These are phyloP conservation scores for Planococcus citri DNA, from an alignment of 1,140 invertebrate species.

Conservation along the genomic window DNA sequence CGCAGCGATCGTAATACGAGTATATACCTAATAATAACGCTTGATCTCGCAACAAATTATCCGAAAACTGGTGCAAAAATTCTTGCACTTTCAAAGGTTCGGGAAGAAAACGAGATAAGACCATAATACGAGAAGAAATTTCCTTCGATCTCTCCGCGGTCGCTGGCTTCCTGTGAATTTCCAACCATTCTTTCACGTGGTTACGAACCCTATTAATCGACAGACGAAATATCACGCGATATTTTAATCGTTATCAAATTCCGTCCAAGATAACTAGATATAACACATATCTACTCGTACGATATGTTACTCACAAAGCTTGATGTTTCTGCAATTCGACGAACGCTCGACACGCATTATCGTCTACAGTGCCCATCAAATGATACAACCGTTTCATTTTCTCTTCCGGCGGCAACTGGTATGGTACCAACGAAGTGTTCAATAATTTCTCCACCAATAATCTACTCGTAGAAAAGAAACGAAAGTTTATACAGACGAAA, in stretches of 20 bases:
- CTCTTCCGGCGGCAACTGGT: conserved; percentile 68
- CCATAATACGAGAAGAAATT: conserved; percentile 44
- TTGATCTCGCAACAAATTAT: conserved; percentile 63
- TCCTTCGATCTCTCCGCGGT: conserved; percentile 52
- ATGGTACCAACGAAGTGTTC: conserved; percentile 90
- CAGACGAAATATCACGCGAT: conserved; percentile 21
- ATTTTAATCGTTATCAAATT: not conserved
- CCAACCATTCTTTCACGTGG: conserved; percentile 71
- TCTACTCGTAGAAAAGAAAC: conserved; percentile 40
- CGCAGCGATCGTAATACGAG: not conserved
- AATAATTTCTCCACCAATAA: conserved; percentile 86
- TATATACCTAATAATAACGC: conserved; percentile 35
- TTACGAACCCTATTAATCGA: conserved; percentile 67
- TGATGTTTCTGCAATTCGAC: conserved; percentile 90
- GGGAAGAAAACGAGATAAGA: conserved; percentile 63
- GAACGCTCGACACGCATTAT: conserved; percentile 90
- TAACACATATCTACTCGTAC: conserved; percentile 22
- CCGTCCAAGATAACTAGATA: not conserved
- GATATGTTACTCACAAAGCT: conserved; percentile 43
- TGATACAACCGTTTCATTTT: conserved; percentile 92
- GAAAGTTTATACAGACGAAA: not conserved
- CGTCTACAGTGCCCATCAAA: conserved; percentile 81
- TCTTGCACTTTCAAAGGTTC: conserved; percentile 86
- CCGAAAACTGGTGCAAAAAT: conserved; percentile 78
- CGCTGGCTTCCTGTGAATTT: conserved; percentile 54